Conservation (phyloP, 1,140 invertebrate species). For the Brachionus rubens region DNA sequence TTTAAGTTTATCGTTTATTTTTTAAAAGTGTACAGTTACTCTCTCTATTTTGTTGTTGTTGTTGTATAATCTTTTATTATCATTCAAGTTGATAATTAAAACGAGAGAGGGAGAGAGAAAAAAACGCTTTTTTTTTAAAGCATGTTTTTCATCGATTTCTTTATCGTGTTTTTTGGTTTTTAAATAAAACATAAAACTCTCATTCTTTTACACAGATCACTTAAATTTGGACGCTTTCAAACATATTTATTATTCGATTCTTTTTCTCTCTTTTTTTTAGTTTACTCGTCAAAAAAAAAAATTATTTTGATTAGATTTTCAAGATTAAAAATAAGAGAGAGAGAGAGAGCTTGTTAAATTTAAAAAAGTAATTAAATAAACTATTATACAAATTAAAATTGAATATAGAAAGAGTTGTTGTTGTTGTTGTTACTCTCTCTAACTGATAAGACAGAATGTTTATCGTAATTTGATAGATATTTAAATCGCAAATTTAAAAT, state of each 20-base stretch:
- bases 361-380: too few relatives aligned
- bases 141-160: conserved; percentile 28
- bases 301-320: not conserved
- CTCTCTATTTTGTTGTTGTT: not conserved
- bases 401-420: too few relatives aligned
- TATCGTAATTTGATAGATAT: too few relatives aligned
- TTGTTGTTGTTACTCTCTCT: too few relatives aligned
- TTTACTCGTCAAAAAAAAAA: too few relatives aligned
- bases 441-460: too few relatives aligned
- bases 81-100: conserved; percentile 8
- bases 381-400: too few relatives aligned
- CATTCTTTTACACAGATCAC: not conserved
- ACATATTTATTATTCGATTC: not conserved
- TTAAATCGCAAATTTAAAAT: too few relatives aligned
- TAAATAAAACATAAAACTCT: not conserved
- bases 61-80: not conserved
- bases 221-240: conserved; percentile 9
- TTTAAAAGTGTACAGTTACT: not conserved
- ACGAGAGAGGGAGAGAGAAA: not conserved
- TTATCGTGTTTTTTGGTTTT: too few relatives aligned
- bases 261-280: too few relatives aligned
- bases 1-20: not conserved
- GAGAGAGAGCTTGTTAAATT: too few relatives aligned
- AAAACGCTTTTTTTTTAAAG: conserved; percentile 4
- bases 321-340: not conserved